Conservation (phyloP, 92 coral and sea anemone species). For the Phenganax stokvisi region DNA sequence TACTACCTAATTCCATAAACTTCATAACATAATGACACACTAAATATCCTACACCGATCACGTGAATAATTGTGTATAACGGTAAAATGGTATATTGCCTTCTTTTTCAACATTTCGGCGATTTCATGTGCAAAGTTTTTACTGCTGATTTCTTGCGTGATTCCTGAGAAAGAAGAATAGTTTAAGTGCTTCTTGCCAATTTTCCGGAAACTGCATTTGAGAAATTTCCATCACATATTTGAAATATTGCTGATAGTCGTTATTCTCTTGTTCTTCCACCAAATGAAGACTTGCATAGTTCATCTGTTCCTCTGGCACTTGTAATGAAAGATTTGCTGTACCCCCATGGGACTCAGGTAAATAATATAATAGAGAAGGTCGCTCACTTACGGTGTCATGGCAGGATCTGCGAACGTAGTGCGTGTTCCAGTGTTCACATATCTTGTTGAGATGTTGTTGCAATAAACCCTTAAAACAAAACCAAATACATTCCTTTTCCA, state of each 20-base stretch:
- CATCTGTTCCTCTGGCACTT: slow-evolving; percentile 45
- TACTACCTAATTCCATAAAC: too few species aligned
- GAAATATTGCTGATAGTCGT: slow-evolving; percentile 57
- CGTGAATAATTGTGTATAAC: neutral
- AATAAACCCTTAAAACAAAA: slow-evolving; percentile 45
- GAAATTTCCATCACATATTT: slow-evolving; percentile 48
- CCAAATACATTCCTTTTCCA: slow-evolving; percentile 58
- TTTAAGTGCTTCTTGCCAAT: slow-evolving; percentile 48
- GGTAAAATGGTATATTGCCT: neutral
- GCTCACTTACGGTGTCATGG: slow-evolving; percentile 29
- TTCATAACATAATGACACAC: too few species aligned
- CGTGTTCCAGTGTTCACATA: slow-evolving; percentile 56
- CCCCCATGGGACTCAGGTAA: slow-evolving; percentile 18
- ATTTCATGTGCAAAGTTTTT: neutral
- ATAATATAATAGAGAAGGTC: slow-evolving; percentile 19
- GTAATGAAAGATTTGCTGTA: slow-evolving; percentile 41
- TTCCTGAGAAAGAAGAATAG: slow-evolving; percentile 30
- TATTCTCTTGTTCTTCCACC: slow-evolving; percentile 43
- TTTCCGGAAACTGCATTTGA: slow-evolving; percentile 40
- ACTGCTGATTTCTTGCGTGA: slow-evolving; percentile 32
- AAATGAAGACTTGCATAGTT: slow-evolving; percentile 52
- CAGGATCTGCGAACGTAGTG: slow-evolving; percentile 44
- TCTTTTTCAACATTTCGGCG: neutral
- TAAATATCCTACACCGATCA: too few species aligned
- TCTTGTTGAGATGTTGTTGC: slow-evolving; percentile 44